A percentile compares a stretch with the other conserved stretches of the same genome.
Evolutionary conservation across 2,113 vertebrate species (phyloP).

Genomic region (Varanus salvator): DNA sequence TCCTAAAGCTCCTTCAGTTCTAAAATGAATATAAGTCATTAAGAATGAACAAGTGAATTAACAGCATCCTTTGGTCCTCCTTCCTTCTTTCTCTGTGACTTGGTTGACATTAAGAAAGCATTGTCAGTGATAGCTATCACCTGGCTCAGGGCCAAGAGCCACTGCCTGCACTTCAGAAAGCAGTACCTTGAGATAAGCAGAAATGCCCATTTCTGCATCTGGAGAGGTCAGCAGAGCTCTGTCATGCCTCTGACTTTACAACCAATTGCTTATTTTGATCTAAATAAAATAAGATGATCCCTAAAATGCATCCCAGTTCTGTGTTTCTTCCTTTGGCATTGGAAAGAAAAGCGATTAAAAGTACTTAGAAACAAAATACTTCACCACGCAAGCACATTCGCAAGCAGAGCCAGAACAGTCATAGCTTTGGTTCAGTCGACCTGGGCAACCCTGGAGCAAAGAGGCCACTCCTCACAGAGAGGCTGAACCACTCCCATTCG

Average conservation of each 20-base stretch:
- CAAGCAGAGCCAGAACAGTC: constrained; percentile 32
- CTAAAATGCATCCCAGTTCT: not conserved
- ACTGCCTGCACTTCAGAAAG: too few species aligned
- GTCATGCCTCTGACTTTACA: constrained; percentile 57
- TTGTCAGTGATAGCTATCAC: not conserved
- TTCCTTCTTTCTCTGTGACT: not conserved
- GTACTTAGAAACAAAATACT: not conserved
- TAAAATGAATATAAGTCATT: not conserved
- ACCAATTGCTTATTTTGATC: constrained; percentile 27
- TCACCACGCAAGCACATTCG: not conserved
- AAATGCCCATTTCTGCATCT: too few species aligned
- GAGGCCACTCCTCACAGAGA: constrained; percentile 15
- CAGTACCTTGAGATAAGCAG: too few species aligned
- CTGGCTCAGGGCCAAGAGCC: not conserved
- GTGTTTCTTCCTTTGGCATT: not conserved
- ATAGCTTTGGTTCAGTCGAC: not conserved
- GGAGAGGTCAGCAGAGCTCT: not conserved
- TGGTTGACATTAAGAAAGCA: not conserved
- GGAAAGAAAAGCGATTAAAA: constrained; percentile 2
- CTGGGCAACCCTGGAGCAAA: not conserved
- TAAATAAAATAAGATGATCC: not conserved
- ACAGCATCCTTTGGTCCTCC: not conserved
- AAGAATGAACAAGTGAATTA: not conserved
- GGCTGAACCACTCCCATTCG: constrained; percentile 26
- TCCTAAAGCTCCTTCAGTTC: not conserved